Base-by-base conservation (phyloP, 2,797 vertebrate species). In the Crocidura indochinensis region DNA sequence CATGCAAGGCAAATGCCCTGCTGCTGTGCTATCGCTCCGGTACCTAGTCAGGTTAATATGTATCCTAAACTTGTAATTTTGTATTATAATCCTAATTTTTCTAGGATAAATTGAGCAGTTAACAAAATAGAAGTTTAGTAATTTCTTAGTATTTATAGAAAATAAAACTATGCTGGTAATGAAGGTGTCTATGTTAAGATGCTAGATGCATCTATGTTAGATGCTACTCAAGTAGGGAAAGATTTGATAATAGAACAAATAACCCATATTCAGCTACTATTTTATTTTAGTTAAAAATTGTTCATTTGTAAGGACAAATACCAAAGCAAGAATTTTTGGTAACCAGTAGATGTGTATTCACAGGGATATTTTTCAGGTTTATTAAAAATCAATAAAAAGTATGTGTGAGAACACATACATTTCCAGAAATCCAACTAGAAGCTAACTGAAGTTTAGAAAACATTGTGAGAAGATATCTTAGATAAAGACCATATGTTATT, bases 221-320 rank as follows among this genome's bases (percentile, higher is more conserved):
- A 27, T 76, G 87, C 38, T 10, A 47, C 65, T 24, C 29, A 72
- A 17, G 20, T 29, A 65, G 11, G 65, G 65, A 29, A n/a, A 67
- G 65, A 68, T 82, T 64, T 85, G 74, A 90, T 38, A 53, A 67
- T 47, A 27, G 27, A 20, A 6, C 69, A 51, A 76, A 49, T 24
- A 82, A 27, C 29, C 29, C 69, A 38, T 49, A 6, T 6, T 80
- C 26, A 60, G 27, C 24, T 56, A 68, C 75, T 75, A 75, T 93
- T 91, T 46, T 27, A 38, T 72, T 73, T n/a, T 6, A 46, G 14
- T 17, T 8, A 17, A 38, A 19, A 68, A 31, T 3, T 88, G 79
- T 88, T 64, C 67, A 81, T 71, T 79, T 78, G 62, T 72, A 88
- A 91, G 22, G 38, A 51, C 27, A 77, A 83, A 73, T 47, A n/a